Percentiles rank a stretch among this genome's conserved stretches.
Conservation (phyloP, 2,797 vertebrate genomes). For the Lithobates sylvaticus region DNA sequence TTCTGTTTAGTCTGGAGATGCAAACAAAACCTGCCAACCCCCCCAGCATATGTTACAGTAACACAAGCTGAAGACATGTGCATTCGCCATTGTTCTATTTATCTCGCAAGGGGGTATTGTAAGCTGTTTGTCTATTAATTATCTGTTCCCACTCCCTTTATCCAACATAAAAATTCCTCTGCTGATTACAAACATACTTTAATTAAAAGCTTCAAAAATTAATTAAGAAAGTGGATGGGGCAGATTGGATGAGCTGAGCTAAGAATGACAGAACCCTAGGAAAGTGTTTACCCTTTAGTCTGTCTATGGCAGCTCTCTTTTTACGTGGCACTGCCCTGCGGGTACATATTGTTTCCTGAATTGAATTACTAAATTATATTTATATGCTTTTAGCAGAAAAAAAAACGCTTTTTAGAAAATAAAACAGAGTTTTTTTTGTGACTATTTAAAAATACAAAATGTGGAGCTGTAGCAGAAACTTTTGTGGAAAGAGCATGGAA, state of each 20-base stretch:
- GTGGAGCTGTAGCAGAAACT: no score
- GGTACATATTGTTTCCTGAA: not conserved
- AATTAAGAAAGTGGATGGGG: conserved; percentile 40
- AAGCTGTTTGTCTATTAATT: conserved; percentile 36
- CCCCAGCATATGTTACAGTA: conserved; percentile 12
- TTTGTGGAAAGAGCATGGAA: no score
- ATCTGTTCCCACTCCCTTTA: conserved; percentile 32
- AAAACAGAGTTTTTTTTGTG: no score
- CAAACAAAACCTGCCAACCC: not conserved
- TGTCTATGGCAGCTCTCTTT: not conserved
- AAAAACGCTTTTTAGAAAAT: not conserved
- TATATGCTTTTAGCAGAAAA: not conserved
- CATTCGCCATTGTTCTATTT: conserved; percentile 15
- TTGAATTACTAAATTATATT: not conserved
- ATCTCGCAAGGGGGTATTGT: conserved; percentile 28
- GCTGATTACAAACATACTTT: conserved; percentile 38
- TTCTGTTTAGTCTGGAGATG: not conserved
- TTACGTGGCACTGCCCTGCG: no score
- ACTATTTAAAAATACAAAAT: no score
- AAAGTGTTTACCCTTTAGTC: not conserved
- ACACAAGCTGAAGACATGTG: not conserved
- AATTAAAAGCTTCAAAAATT: conserved; percentile 56
- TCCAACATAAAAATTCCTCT: conserved; percentile 14
- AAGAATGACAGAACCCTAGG: not conserved
- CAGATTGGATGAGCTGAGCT: not conserved